Evolutionary conservation across 2,113 vertebrate species (phyloP), one percentile per base, ranked within the genome.

Genomic region (Tetraodon nigroviridis): DNA sequence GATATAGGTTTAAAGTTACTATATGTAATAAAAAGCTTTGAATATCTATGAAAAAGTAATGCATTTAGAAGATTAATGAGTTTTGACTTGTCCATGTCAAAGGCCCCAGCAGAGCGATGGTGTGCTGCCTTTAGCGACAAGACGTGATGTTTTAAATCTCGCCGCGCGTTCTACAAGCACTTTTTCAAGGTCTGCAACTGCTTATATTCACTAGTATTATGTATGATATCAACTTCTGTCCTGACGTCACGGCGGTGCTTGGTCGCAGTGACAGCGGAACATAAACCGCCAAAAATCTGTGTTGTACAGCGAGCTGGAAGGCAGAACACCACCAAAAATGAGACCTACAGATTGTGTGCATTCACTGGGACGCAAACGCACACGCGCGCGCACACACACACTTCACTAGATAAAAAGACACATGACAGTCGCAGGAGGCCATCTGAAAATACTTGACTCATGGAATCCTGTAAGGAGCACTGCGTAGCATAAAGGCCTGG

Each of bases 251-350:
- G 16, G 42, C 42, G 17, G 16, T 16, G 17, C 42, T 44, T 44
- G 12, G 42, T 44, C 15, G n/a, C n/a, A 16, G 42, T 17, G 16
- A 44, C 13, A 44, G 42, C 5, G 42, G 42, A 17, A 44, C 13
- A 44, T 17, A 17, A 44, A 44, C 42, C 17, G 5, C 42, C 42
- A 44, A 17, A 44, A 44, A 44, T 44, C 42, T 16, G 12, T 44
- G 16, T 44, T 44, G 14, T n/a, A 44, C 42, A 44, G 6, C 40
- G 24, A 69, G 32, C 10, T 67, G 29, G 54, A 76, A 67, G 32
- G 56, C 63, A 71, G 55, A 61, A 37, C 59, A 56, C 18, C 69
- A 55, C 57, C 41, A 37, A 44, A 57, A 21, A 24, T 12, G 16
- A 17, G 5, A 44, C 16, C 42, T 17, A 51, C 49, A 22, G 20